Evolutionary conservation across 2,888 invertebrate species (phyloP), one percentile per base, ranked within the genome.

Genomic region (Macrosoma leucophasiata): DNA sequence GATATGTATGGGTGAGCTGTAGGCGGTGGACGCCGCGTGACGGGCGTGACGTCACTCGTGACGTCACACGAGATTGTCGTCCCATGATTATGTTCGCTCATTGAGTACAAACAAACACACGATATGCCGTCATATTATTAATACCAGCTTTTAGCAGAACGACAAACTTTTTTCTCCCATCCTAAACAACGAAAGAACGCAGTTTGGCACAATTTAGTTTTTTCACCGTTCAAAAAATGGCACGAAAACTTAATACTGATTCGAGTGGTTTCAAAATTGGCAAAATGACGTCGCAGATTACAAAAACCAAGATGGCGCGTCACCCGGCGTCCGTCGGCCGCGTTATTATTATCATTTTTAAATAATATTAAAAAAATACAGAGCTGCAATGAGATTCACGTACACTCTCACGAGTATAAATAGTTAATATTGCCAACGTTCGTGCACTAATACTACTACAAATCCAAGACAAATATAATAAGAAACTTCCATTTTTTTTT

Each of bases 1-100:
- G 81, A 82, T 82, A 82, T 82, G 81, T 81, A 73, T 66, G 68
- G 53, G 55, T 55, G 67, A 71, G 69, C 61, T 50, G n/a, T n/a
- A 26, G 41, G 49, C 49, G 60, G 50, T 46, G 40, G 60, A 54
- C 61, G 68, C 59, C 66, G 58, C 52, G 67, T 62, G 71, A 70
- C 62, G 55, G 43, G 38, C 43, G 43, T 39, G 30, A 22, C 27
- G 35, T 30, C 33, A 26, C 31, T 21, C 7, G 26, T 26, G 26
- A 36, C 19, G 36, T 36, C 26, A 27, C 23, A n/a, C n/a, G n/a
- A n/a, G n/a, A n/a, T n/a, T n/a, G n/a, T n/a, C n/a, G n/a, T n/a
- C n/a, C n/a, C n/a, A n/a, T n/a, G n/a, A n/a, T n/a, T n/a, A n/a
- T n/a, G n/a, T n/a, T n/a, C n/a, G n/a, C n/a, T n/a, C n/a, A n/a